phyloP scores from a whole-genome alignment of 2,113 vertebrate species.

The Syngnathus floridae region DNA sequence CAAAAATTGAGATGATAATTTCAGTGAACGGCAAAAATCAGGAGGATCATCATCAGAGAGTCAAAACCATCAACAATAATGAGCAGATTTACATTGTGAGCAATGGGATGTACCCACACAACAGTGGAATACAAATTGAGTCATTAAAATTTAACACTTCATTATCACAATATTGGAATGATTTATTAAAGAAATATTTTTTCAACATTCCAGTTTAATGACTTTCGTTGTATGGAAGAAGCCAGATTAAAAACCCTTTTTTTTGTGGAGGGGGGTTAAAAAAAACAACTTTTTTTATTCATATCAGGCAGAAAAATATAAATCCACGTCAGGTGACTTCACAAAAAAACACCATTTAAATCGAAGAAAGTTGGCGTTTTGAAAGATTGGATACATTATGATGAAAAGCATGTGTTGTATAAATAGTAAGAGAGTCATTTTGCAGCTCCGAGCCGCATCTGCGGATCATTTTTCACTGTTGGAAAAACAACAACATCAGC shows the following conservation, averaged over 20 bases:
- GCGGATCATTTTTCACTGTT: neutral
- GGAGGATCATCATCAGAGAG: constrained; percentile 9
- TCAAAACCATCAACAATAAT: constrained; percentile 12
- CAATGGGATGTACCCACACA: constrained; percentile 25
- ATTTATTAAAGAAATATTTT: constrained; percentile 46
- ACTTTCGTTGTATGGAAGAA: constrained; percentile 11
- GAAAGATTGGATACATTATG: neutral
- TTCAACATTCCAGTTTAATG: constrained; percentile 24
- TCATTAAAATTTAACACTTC: constrained; percentile 54
- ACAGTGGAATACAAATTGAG: constrained; percentile 31
- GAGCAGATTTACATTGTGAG: constrained; percentile 13
- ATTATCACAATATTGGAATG: constrained; percentile 41
- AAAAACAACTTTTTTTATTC: neutral
- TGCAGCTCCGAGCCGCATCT: constrained; percentile 11
- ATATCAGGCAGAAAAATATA: neutral
- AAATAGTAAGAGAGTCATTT: constrained; percentile 10
- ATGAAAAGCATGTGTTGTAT: neutral
- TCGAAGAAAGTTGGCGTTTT: neutral
- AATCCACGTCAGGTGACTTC: neutral
- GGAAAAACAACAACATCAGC: constrained; percentile 12
- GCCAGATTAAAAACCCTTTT: constrained; percentile 16
- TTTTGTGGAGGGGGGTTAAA: neutral
- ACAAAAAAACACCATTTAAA: neutral
- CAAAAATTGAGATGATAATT: constrained; percentile 5
- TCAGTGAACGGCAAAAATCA: constrained; percentile 9